Percentiles rank a stretch among this genome's conserved stretches.
These are phyloP conservation scores for Heliothis peltigera DNA, from an alignment of 2,888 invertebrate genomes.

Conservation along the genomic window DNA sequence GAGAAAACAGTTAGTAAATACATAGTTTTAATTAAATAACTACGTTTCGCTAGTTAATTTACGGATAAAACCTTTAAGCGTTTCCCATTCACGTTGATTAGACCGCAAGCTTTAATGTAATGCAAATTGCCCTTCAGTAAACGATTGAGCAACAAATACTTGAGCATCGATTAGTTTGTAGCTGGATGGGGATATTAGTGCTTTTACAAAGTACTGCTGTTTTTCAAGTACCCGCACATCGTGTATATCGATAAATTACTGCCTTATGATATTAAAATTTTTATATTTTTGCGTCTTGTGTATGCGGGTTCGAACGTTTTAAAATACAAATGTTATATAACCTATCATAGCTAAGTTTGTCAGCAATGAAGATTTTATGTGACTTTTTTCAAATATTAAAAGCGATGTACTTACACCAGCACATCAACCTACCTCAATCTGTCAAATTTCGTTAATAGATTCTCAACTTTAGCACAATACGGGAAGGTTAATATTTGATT, in stretches of 20 bases:
- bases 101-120: conserved; percentile 46
- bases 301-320: not conserved
- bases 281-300: not conserved
- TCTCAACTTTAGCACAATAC: too few species aligned
- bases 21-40: conserved; percentile 28
- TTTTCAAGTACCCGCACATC: conserved; percentile 21
- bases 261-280: not conserved
- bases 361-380: not conserved
- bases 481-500: too few species aligned
- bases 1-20: conserved; percentile 47
- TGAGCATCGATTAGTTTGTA: conserved; percentile 8
- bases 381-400: too few species aligned
- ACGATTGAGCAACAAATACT: conserved; percentile 40
- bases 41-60: conserved; percentile 35
- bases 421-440: too few species aligned
- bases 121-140: conserved; percentile 50
- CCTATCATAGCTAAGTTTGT: too few species aligned
- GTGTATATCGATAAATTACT: not conserved
- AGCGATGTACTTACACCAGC: too few species aligned
- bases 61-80: conserved; percentile 36
- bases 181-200: conserved; percentile 7
- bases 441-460: too few species aligned
- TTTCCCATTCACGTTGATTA: conserved; percentile 33
- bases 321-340: not conserved
- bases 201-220: conserved; percentile 20